Conservation (phyloP, 2,888 invertebrate species). For the Acleris laterana region DNA sequence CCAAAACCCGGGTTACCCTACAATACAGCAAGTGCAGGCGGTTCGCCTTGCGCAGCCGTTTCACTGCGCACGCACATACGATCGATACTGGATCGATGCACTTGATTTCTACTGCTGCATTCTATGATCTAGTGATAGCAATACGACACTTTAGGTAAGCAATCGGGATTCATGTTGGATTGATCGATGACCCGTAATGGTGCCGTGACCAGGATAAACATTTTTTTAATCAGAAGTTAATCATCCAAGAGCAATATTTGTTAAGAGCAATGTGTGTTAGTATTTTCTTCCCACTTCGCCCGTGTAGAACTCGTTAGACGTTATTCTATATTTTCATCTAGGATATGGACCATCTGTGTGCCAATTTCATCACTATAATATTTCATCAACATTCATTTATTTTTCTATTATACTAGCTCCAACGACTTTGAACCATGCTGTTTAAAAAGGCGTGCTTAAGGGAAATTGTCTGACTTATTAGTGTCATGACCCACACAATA, state of each 20-base stretch:
- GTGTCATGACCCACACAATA: no score
- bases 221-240: no score
- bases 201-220: no score
- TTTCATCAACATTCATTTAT: no score
- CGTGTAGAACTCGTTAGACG: background rate
- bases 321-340: background rate
- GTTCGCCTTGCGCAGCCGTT: constrained; percentile 74
- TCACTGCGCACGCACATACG: constrained; percentile 54
- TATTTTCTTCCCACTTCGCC: background rate
- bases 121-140: constrained; percentile 34
- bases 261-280: background rate
- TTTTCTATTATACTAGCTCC: no score
- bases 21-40: constrained; percentile 59
- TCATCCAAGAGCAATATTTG: background rate
- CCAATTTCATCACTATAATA: no score
- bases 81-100: constrained; percentile 42
- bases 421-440: no score
- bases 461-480: no score
- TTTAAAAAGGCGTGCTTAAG: no score
- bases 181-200: background rate
- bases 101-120: constrained; percentile 41
- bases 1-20: constrained; percentile 49
- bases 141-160: constrained; percentile 3
- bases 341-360: background rate
- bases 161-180: background rate